Evolutionary conservation across 2,888 invertebrate species (phyloP).

Genomic region (Eutolmus rufibarbis): DNA sequence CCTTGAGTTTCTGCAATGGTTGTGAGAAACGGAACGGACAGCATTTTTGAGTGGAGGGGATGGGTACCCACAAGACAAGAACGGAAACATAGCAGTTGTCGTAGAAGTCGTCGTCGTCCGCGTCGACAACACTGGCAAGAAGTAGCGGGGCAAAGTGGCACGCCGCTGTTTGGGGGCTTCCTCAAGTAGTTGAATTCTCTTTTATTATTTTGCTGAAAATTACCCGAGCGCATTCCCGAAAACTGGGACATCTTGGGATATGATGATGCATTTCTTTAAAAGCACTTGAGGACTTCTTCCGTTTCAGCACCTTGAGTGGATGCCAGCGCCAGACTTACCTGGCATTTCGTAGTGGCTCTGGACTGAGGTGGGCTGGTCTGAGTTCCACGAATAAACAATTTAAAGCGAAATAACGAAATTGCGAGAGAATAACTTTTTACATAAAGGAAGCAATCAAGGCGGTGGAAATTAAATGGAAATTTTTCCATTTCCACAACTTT

Average conservation of each 20-base stretch:
- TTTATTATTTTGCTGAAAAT: conserved; percentile 28
- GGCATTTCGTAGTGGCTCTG: not conserved
- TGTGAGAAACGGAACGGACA: not conserved
- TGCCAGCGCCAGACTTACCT: not conserved
- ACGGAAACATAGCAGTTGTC: not conserved
- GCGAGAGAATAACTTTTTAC: conserved; percentile 41
- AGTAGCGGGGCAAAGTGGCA: not conserved
- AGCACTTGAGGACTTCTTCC: conserved; percentile 14
- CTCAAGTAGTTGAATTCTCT: conserved; percentile 18
- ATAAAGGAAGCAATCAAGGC: conserved; percentile 46
- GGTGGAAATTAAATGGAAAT: conserved; percentile 48
- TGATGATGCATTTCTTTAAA: conserved; percentile 28
- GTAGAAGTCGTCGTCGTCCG: not conserved
- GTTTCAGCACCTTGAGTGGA: conserved; percentile 2
- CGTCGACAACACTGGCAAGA: not conserved
- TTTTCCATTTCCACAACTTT: conserved; percentile 24
- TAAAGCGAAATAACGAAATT: conserved; percentile 35
- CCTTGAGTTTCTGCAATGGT: not conserved
- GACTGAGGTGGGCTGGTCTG: not conserved
- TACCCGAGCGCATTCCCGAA: conserved; percentile 1
- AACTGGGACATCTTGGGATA: conserved; percentile 30
- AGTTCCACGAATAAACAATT: not conserved
- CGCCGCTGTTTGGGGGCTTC: conserved; percentile 10
- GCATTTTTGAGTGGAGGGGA: not conserved
- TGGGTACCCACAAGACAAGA: not conserved